Percentiles rank a stretch among this genome's conserved stretches.
phyloP scores from a whole-genome alignment of 1,140 invertebrate species.

The Hirudo medicinalis region DNA sequence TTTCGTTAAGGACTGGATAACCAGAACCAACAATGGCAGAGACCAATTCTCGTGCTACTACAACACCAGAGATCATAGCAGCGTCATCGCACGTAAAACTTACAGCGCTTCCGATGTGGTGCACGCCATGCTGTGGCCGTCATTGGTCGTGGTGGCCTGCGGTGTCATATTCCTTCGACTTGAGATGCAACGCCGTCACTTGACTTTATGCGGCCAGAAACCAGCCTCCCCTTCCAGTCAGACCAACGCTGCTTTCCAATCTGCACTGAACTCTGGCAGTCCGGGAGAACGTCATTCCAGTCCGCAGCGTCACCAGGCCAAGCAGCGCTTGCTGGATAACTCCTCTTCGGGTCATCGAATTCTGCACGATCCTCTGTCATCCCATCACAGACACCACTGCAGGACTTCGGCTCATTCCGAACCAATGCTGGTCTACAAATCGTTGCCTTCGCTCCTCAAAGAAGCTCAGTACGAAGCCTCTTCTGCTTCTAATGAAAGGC shows the following conservation, averaged over 20 bases:
- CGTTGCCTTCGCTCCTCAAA: slow-evolving; percentile 14
- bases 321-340: not conserved
- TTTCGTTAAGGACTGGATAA: slow-evolving; percentile 17
- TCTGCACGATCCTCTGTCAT: not conserved
- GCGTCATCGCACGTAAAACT: slow-evolving; percentile 20
- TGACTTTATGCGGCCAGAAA: slow-evolving; percentile 14
- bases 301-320: too few species aligned
- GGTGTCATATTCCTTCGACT: slow-evolving; percentile 22
- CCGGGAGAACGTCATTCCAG: not conserved
- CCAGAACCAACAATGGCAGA: not conserved
- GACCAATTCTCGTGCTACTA: slow-evolving; percentile 21
- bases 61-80: slow-evolving; percentile 18
- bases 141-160: slow-evolving; percentile 21
- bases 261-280: not conserved
- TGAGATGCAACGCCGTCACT: slow-evolving; percentile 19
- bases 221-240: not conserved
- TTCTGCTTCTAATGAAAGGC: not conserved
- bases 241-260: not conserved
- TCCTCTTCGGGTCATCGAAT: not conserved
- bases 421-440: not conserved
- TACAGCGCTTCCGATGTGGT: slow-evolving; percentile 21
- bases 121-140: slow-evolving; percentile 24
- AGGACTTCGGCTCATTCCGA: not conserved
- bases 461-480: not conserved
- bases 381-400: not conserved